These are phyloP conservation scores for Beroe ovata DNA, from an alignment of 37 sponge, comb jelly and placozoan species.

Conservation along the genomic window DNA sequence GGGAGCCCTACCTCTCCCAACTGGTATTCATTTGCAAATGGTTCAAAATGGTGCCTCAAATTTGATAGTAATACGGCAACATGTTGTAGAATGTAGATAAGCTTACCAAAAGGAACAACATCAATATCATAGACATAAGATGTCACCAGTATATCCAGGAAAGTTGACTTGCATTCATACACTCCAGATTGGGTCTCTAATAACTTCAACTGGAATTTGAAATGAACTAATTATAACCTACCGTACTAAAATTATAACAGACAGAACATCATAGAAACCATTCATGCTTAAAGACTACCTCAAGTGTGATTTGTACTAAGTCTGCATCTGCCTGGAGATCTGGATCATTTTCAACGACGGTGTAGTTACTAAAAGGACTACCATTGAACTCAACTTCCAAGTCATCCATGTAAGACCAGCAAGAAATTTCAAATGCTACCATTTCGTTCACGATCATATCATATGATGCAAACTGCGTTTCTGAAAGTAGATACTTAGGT, in stretches of 20 bases:
- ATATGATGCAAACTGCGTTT: neutral
- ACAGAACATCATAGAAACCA: no score
- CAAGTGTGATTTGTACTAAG: no score
- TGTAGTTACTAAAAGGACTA: neutral
- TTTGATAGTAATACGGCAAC: no score
- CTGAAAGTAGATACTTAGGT: no score
- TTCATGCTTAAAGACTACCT: no score
- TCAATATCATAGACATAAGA: neutral
- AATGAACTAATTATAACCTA: no score
- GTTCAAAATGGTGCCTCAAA: no score
- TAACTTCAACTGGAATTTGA: neutral
- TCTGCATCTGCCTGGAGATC: no score
- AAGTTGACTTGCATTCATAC: neutral
- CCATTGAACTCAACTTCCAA: neutral
- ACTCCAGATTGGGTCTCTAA: neutral
- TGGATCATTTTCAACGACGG: neutral
- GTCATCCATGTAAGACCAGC: constrained; percentile 44
- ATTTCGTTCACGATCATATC: neutral
- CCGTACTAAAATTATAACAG: no score
- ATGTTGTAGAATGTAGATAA: no score
- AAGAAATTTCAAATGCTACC: neutral
- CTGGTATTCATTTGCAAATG: no score
- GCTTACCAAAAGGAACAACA: neutral
- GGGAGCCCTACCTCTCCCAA: no score
- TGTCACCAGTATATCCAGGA: neutral